Evolutionary conservation across 2,113 vertebrate species (phyloP).

Genomic region (Hemicordylus capensis): DNA sequence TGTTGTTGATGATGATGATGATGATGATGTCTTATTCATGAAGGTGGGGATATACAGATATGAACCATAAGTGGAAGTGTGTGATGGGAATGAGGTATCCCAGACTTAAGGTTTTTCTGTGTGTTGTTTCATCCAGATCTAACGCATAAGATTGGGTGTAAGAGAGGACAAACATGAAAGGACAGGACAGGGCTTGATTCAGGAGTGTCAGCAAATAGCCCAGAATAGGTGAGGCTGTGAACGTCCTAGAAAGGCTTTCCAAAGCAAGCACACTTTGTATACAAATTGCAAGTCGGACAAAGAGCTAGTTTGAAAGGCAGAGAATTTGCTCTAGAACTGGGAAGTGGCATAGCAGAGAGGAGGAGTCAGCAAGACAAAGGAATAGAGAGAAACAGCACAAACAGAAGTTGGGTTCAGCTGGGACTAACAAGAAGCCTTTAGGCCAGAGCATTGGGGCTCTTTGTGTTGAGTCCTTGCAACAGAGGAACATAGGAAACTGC

Average conservation of each 20-base stretch:
- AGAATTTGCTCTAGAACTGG: not conserved
- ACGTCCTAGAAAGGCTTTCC: not conserved
- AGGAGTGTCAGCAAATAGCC: not conserved
- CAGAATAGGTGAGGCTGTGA: not conserved
- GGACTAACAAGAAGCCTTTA: not conserved
- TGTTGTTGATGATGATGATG: no score
- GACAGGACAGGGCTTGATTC: not conserved
- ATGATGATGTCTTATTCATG: not conserved
- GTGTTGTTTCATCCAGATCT: constrained; percentile 1
- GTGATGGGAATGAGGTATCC: not conserved
- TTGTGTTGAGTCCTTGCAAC: not conserved
- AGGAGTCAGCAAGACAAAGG: not conserved
- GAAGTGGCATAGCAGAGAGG: not conserved
- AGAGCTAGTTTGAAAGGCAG: not conserved
- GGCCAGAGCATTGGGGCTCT: not conserved
- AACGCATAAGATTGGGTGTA: not conserved
- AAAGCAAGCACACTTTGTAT: not conserved
- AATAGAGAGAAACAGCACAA: not conserved
- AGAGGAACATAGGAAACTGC: no score
- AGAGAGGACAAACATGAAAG: constrained; percentile 2
- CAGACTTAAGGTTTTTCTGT: not conserved
- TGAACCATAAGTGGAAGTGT: not conserved
- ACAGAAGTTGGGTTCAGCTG: not conserved
- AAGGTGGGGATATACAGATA: not conserved
- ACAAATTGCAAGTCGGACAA: not conserved